Evolutionary conservation across 2,888 invertebrate species (phyloP), one percentile per base, ranked within the genome.

Genomic region (Drosophila demipolita): DNA sequence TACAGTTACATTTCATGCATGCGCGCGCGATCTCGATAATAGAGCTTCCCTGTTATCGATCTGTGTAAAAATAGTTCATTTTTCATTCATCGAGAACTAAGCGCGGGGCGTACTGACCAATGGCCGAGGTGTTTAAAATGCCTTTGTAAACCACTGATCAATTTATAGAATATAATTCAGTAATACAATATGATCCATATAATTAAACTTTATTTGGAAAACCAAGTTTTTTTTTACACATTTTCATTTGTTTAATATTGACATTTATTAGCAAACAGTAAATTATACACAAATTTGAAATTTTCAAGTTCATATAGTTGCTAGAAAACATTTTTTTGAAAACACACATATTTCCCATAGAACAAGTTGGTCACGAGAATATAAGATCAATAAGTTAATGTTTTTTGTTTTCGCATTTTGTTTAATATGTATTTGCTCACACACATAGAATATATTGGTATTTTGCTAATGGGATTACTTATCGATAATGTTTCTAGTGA

Each of bases 381-480:
- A 32, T 29, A n/a, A 29, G 29, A 23, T 40, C n/a, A 42, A 32
- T 20, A 12, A 3, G 50, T 50, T 50, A 29, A 12, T 57, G 29
- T 42, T 4, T 20, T 53, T 40, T 40, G 12, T n/a, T 40, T 35
- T 20, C 15, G 29, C 23, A 60, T 29, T 36, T 26, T 48, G 42
- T 62, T n/a, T 33, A 55, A 54, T 45, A 66, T 55, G 38, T 63
- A 58, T 57, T 48, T 57, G 57, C 53, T 68, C 38, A 23, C 48
- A 65, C 38, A 65, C 26, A 65, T 50, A 50, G 45, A 62, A 57
- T 53, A 64, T 58, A 65, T 70, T 78, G 35, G 33, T 71, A 26
- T 60, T 74, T 73, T 70, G 70, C 69, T 79, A 88, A 85, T 72
- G 82, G 53, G 33, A 75, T 88, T 75, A 85, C 82, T 88, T 85